Evolutionary conservation across 2,113 vertebrate genomes (phyloP), one percentile per base, ranked within the genome.

Genomic region (Zootoca vivipara): DNA sequence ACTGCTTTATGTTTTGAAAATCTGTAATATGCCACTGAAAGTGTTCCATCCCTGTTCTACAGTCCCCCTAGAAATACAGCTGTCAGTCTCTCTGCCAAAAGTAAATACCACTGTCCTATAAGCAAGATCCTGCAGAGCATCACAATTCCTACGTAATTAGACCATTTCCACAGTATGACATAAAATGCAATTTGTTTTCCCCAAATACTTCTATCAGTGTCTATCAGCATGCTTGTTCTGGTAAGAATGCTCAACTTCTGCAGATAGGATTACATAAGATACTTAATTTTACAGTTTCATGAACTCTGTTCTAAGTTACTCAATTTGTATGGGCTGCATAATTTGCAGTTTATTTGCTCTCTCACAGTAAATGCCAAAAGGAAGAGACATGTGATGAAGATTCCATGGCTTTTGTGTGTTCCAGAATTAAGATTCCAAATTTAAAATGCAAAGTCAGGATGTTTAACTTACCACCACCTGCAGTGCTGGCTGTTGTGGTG

Each of bases 391-490:
- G 52, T 20, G 9, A 30, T 5, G 56, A n/a, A 24, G 87, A n/a
- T 38, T 83, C 28, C 42, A 33, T 38, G 15, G n/a, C 33, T 83
- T 80, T 77, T 85, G 33, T 58, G 72, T 4, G 40, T 87, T 83
- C 69, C 91, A 90, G 38, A 62, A 72, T 35, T 77, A 62, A 26
- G 35, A 38, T 73, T 82, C 0, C 38, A 38, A 3, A 87, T 38
- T 13, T 64, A 33, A 91, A 35, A 70, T 79, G 52, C 78, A 46
- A 81, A 42, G 38, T 3, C 56, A 65, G 72, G 90, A 24, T 2
- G 6, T n/a, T n/a, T 77, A 72, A 40, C 28, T 92, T 97, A 99
- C 99, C 99, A 98, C 99, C 97, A 2, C 97, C 97, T 0, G 98
- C 97, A 24, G 98, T 97, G 93, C 97, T 98, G 94, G 97, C 95